A percentile compares a stretch with the other conserved stretches of the same genome.
These are phyloP conservation scores for Xyliphius kryptos DNA, from an alignment of 2,113 vertebrate genomes.

Conservation along the genomic window DNA sequence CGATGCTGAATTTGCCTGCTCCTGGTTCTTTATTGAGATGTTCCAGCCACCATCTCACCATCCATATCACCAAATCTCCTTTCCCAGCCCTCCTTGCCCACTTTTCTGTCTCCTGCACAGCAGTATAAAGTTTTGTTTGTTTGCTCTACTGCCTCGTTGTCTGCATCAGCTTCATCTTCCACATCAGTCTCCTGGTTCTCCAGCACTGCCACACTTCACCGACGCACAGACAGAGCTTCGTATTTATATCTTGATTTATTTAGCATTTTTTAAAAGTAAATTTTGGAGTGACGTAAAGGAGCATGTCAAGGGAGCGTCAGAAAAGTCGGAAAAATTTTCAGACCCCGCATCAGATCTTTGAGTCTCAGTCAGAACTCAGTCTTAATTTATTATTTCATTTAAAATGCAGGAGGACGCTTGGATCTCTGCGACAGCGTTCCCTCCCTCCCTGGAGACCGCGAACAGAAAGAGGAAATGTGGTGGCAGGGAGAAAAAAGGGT, in stretches of 20 bases:
- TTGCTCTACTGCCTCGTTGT: too few relatives aligned
- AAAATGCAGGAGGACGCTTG: constrained; percentile 30
- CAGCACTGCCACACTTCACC: too few relatives aligned
- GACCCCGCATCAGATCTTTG: constrained; percentile 23
- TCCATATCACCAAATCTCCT: too few relatives aligned
- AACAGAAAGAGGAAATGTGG: constrained; percentile 16
- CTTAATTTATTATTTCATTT: constrained; percentile 39
- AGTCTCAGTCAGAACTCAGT: constrained; percentile 25
- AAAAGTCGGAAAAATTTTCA: constrained; percentile 18
- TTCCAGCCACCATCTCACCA: too few relatives aligned
- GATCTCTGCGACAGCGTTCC: constrained; percentile 27
- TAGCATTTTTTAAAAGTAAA: not conserved
- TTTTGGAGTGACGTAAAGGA: not conserved
- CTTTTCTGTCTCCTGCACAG: too few relatives aligned
- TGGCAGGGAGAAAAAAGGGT: constrained; percentile 8
- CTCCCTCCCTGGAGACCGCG: constrained; percentile 13
- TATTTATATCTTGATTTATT: constrained; percentile 4
- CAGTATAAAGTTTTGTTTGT: too few relatives aligned
- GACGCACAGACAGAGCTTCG: not conserved
- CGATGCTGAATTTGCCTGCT: too few relatives aligned
- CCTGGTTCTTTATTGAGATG: too few relatives aligned
- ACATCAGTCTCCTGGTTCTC: too few relatives aligned
- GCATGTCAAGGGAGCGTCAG: not conserved
- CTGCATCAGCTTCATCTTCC: too few relatives aligned
- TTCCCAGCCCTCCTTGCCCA: too few relatives aligned